Percentiles rank a stretch among this genome's conserved stretches.
Conservation (phyloP, 2,113 vertebrate genomes). For the Ptyas mucosa region DNA sequence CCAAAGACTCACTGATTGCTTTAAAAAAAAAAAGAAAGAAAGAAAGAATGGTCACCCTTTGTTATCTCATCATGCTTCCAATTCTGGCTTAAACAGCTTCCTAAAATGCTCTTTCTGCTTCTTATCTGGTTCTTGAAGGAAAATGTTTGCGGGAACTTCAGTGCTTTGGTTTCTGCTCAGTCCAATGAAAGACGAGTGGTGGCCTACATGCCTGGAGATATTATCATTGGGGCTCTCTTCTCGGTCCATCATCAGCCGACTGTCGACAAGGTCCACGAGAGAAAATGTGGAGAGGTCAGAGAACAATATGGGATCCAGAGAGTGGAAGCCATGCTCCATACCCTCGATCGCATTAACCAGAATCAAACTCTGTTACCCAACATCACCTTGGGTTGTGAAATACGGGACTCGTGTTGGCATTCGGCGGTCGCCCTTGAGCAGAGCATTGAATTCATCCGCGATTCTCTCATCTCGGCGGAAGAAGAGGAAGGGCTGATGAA, state of each 20-base stretch:
- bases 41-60: constrained; percentile 26
- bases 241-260: constrained; percentile 97
- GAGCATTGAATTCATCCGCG: constrained; percentile 97
- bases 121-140: constrained; percentile 70
- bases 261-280: constrained; percentile 96
- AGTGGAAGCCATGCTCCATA: constrained; percentile 96
- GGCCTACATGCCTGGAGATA: constrained; percentile 90
- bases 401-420: constrained; percentile 98
- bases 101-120: constrained; percentile 82
- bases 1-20: constrained; percentile 36
- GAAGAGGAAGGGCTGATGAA: constrained; percentile 85
- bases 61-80: constrained; percentile 67
- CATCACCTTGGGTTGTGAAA: constrained; percentile 93
- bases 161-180: constrained; percentile 73
- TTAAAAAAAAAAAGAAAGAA: neutral
- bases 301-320: constrained; percentile 98
- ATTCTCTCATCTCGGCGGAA: constrained; percentile 91
- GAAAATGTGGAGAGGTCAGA: constrained; percentile 92
- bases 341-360: constrained; percentile 91
- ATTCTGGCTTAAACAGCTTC: constrained; percentile 69
- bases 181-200: constrained; percentile 90
- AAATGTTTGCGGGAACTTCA: constrained; percentile 70
- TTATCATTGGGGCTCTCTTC: constrained; percentile 96
- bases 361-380: constrained; percentile 89
- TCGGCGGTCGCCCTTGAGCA: constrained; percentile 96